Evolutionary conservation across 2,113 vertebrate genomes (phyloP), one percentile per base, ranked within the genome.

Genomic region (Cinclus mexicanus): DNA sequence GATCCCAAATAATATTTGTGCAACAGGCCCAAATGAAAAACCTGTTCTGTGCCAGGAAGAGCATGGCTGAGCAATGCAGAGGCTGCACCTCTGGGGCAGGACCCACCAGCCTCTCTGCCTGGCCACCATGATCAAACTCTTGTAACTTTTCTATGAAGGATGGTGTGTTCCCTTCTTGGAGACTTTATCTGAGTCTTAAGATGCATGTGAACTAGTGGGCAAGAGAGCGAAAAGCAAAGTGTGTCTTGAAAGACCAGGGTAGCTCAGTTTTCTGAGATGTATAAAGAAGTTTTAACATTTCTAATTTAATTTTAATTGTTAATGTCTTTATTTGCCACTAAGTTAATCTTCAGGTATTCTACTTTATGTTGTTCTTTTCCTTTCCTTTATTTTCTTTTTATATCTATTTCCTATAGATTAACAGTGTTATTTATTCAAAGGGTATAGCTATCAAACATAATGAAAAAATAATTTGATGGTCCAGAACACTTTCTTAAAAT

Each of bases 51-150:
- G 14, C 41, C 63, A 35, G 20, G 41, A 74, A 56, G 12, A 49
- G 12, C 42, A 10, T 12, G 47, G 22, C 35, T 47, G 55, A 37
- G 33, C 7, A 7, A 9, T 1, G 1, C 0, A 0, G 14, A 28
- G n/a, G 7, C 16, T 8, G 2, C 28, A 20, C 10, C 24, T 39
- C 26, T 19, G 25, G 31, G 25, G 13, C 17, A 57, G 18, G 10
- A 42, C 19, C 47, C 64, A 56, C 14, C 14, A 12, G 55, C 6
- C 26, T 52, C 25, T 28, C 42, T n/a, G n/a, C 46, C 28, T 44
- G 21, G 26, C 42, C 61, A 70, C 25, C 5, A 2, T 1, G 1
- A 29, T 52, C 29, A 61, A 49, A 71, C 39, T 22, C 37, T 33
- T 56, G 33, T 17, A 22, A n/a, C 31, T 89, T 68, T 59, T 55